phyloP scores from a whole-genome alignment of 1,140 invertebrate species.

The Pantala flavescens region DNA sequence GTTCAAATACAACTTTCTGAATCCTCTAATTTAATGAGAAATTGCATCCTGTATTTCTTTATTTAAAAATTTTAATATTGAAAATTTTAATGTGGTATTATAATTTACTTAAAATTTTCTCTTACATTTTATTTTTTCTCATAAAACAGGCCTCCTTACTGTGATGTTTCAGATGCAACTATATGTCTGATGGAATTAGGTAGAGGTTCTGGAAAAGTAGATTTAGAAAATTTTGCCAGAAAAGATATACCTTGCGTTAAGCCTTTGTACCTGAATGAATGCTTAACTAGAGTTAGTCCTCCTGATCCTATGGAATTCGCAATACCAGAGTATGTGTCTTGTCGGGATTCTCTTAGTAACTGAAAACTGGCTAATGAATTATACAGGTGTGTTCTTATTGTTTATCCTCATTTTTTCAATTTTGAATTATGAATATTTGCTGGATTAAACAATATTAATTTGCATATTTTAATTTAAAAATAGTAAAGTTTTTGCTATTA shows the following conservation, averaged over 20 bases:
- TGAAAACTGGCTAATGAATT: neutral
- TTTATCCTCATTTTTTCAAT: too few relatives aligned
- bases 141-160: neutral
- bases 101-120: too few relatives aligned
- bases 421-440: too few relatives aligned
- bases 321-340: neutral
- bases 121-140: too few relatives aligned
- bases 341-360: neutral
- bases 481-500: too few relatives aligned
- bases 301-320: neutral
- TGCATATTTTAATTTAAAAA: too few relatives aligned
- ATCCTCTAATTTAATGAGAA: too few relatives aligned
- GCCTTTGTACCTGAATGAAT: neutral
- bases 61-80: too few relatives aligned
- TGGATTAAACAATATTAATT: too few relatives aligned
- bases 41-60: too few relatives aligned
- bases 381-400: neutral
- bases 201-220: neutral
- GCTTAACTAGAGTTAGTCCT: neutral
- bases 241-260: neutral
- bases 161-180: neutral
- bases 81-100: too few relatives aligned
- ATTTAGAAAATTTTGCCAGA: neutral
- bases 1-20: too few relatives aligned
- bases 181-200: neutral